phyloP scores from a whole-genome alignment of 2,888 invertebrate genomes.

The Clivina fossor region DNA sequence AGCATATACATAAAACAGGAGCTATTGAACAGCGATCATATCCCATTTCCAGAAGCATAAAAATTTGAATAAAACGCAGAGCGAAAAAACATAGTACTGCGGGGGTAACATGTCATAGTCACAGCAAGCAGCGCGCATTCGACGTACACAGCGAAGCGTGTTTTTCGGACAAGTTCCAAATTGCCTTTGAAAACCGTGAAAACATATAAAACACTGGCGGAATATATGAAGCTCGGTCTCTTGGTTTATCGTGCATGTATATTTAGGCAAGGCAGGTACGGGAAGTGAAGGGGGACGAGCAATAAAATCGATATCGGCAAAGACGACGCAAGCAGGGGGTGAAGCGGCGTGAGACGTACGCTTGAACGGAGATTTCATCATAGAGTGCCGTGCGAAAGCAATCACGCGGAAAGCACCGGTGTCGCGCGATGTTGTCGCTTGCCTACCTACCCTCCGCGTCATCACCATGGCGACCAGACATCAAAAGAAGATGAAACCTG shows the following conservation, averaged over 20 bases:
- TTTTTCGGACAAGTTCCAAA: slow-evolving; percentile 32
- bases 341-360: background rate
- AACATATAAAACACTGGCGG: slow-evolving; percentile 31
- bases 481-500: slow-evolving; percentile 36
- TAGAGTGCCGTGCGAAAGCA: slow-evolving; percentile 33
- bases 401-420: slow-evolving; percentile 34
- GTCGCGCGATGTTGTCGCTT: slow-evolving; percentile 20
- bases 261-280: slow-evolving; percentile 18
- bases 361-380: slow-evolving; percentile 33
- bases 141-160: slow-evolving; percentile 26
- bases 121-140: too few species aligned
- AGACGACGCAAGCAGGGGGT: slow-evolving; percentile 10
- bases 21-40: too few species aligned
- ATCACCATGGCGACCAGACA: slow-evolving; percentile 36
- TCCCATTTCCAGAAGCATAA: too few species aligned
- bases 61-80: too few species aligned
- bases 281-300: slow-evolving; percentile 7
- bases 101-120: slow-evolving; percentile 18
- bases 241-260: slow-evolving; percentile 34
- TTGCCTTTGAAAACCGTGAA: slow-evolving; percentile 30
- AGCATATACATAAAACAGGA: too few species aligned
- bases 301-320: slow-evolving; percentile 34
- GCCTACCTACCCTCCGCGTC: slow-evolving; percentile 21
- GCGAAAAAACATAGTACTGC: too few species aligned
- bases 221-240: slow-evolving; percentile 27